Percentiles rank a stretch among this genome's conserved stretches.
phyloP scores from a whole-genome alignment of 2,113 vertebrate species.

The Neopipo cinnamomea region DNA sequence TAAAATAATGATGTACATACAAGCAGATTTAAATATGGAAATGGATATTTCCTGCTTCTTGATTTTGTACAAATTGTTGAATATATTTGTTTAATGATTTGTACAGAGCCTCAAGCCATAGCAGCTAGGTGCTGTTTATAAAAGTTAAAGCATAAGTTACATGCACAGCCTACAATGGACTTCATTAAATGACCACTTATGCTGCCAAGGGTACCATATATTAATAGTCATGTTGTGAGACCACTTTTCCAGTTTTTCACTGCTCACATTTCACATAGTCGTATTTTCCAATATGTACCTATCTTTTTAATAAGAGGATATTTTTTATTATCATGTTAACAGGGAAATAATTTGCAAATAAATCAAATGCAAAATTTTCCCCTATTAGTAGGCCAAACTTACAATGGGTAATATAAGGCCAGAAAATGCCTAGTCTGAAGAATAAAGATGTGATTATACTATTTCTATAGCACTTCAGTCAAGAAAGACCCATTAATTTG shows the following conservation, averaged over 20 bases:
- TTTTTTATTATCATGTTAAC: background rate
- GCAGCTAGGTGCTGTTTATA: slow-evolving; percentile 40
- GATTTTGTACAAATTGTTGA: slow-evolving; percentile 27
- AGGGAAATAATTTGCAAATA: background rate
- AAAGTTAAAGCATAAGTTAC: slow-evolving; percentile 21
- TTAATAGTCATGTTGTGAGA: background rate
- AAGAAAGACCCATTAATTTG: background rate
- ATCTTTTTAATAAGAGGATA: background rate
- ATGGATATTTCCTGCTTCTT: slow-evolving; percentile 19
- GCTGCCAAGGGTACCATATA: background rate
- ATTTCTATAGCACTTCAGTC: background rate
- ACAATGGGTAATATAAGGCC: background rate
- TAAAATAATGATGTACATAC: background rate
- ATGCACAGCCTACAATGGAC: background rate
- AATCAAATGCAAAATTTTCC: background rate
- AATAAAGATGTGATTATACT: background rate
- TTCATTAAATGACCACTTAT: slow-evolving; percentile 24
- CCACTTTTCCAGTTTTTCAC: background rate
- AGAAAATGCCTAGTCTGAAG: background rate
- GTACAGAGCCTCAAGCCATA: background rate
- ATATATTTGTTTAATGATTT: slow-evolving; percentile 48
- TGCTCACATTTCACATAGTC: background rate
- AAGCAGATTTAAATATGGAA: slow-evolving; percentile 25
- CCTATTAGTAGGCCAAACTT: background rate
- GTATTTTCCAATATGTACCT: background rate